These are phyloP conservation scores for Hypena proboscidalis DNA, from an alignment of 2,888 invertebrate genomes.

Conservation along the genomic window DNA sequence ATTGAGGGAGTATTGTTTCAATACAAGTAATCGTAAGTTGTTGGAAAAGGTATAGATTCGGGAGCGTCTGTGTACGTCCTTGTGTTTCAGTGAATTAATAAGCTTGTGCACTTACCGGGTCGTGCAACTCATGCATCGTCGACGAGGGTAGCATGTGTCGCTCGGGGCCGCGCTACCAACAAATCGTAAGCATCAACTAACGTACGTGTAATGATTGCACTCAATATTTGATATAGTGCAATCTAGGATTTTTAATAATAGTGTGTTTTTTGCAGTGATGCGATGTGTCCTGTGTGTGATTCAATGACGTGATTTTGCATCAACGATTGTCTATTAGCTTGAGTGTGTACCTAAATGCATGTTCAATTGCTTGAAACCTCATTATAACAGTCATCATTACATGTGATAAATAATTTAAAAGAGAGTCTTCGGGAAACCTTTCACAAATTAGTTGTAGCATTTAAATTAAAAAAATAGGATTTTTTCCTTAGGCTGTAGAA, in stretches of 20 bases:
- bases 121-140: conserved; percentile 85
- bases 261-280: not conserved
- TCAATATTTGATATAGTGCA: conserved; percentile 1
- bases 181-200: conserved; percentile 68
- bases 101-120: conserved; percentile 81
- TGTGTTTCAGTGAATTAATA: conserved; percentile 31
- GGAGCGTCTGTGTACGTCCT: conserved; percentile 45
- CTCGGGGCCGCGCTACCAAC: conserved; percentile 80
- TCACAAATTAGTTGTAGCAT: too few relatives aligned
- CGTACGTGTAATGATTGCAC: conserved; percentile 30
- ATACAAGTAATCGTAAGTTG: not conserved
- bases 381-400: too few relatives aligned
- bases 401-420: too few relatives aligned
- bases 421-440: too few relatives aligned
- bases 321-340: too few relatives aligned
- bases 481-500: too few relatives aligned
- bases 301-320: not conserved
- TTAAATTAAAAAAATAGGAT: too few relatives aligned
- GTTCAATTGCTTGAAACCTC: too few relatives aligned
- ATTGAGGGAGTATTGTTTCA: conserved; percentile 11
- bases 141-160: conserved; percentile 84
- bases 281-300: conserved; percentile 1
- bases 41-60: conserved; percentile 3
- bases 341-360: too few relatives aligned
- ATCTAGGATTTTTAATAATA: not conserved